These are phyloP conservation scores for Cephalopterus ornatus DNA, from an alignment of 2,113 vertebrate species.

Conservation along the genomic window DNA sequence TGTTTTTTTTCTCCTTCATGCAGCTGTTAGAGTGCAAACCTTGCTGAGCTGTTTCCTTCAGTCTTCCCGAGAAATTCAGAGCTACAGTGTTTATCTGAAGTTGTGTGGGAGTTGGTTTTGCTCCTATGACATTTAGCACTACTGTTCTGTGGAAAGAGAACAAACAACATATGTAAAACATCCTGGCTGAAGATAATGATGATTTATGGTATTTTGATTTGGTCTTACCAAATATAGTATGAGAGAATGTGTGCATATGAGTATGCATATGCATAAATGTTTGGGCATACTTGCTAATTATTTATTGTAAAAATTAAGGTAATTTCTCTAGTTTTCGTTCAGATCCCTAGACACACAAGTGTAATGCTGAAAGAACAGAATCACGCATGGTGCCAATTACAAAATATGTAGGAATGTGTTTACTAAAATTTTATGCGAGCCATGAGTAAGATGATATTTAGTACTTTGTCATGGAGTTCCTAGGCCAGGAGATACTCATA, in stretches of 20 bases:
- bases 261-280: neutral
- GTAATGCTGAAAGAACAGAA: neutral
- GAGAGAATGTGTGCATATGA: neutral
- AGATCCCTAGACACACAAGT: neutral
- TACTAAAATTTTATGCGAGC: neutral
- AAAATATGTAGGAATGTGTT: neutral
- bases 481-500: neutral
- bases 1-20: neutral
- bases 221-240: neutral
- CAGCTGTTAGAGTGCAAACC: neutral
- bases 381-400: neutral
- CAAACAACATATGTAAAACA: neutral
- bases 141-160: neutral
- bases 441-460: neutral
- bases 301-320: neutral
- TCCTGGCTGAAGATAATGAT: neutral
- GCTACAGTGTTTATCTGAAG: neutral
- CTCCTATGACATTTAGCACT: slow-evolving; percentile 21
- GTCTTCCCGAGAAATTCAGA: neutral
- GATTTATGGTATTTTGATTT: neutral
- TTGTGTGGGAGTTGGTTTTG: neutral
- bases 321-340: neutral
- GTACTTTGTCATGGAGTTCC: neutral
- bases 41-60: neutral
- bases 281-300: neutral